Conservation (phyloP, 1,140 invertebrate species). For the Thereuonema tuberculata region DNA sequence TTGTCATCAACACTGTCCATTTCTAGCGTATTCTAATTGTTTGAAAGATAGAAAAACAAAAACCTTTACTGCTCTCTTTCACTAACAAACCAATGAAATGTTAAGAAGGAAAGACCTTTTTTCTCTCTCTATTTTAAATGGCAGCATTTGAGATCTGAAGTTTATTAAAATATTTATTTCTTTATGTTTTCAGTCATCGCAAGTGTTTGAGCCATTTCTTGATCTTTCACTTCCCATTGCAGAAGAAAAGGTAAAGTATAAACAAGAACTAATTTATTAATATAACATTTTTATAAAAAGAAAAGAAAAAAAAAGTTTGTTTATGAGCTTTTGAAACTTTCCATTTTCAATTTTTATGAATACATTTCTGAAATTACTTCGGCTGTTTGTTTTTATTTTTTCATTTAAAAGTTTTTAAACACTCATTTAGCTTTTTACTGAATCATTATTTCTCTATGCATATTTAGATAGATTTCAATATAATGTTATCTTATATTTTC, state of each 20-base stretch:
- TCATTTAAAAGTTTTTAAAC: neutral
- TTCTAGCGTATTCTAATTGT: too few relatives aligned
- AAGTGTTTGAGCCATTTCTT: slow-evolving; percentile 78
- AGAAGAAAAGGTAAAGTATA: slow-evolving; percentile 36
- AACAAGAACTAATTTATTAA: neutral
- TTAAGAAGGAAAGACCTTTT: too few relatives aligned
- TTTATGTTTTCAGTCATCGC: slow-evolving; percentile 47
- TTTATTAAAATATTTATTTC: too few relatives aligned
- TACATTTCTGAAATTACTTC: neutral
- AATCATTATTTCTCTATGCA: neutral
- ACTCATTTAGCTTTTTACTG: neutral
- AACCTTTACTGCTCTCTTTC: too few relatives aligned
- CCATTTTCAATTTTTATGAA: neutral
- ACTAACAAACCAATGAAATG: too few relatives aligned
- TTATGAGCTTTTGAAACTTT: neutral
- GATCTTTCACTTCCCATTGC: slow-evolving; percentile 84
- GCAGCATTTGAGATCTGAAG: too few relatives aligned
- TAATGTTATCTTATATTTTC: neutral
- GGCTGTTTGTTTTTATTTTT: neutral
- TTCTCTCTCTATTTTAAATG: too few relatives aligned
- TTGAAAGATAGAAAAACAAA: too few relatives aligned
- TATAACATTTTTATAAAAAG: neutral
- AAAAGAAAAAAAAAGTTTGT: neutral
- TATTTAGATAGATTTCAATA: neutral
- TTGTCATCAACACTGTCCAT: too few relatives aligned